A percentile compares a stretch with the other conserved stretches of the same genome.
phyloP scores from a whole-genome alignment of 1,140 invertebrate genomes.

The Atta cephalotes region DNA sequence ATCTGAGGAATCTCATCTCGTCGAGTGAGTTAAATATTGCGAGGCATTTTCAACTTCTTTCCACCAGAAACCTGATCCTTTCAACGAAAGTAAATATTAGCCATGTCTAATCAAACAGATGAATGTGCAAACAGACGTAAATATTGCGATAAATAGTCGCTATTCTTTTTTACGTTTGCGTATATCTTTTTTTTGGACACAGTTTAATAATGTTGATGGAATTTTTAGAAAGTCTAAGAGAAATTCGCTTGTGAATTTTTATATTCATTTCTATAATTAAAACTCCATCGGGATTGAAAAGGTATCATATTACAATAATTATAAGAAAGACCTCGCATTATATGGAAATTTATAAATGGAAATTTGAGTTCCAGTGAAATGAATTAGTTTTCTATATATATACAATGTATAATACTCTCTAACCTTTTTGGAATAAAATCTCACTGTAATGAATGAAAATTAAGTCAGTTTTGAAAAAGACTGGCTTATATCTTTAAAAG shows the following conservation, averaged over 20 bases:
- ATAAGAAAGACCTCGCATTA: too few species aligned
- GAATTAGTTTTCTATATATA: too few species aligned
- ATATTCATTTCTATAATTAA: background rate
- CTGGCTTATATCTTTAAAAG: too few species aligned
- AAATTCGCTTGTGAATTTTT: background rate
- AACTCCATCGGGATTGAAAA: background rate
- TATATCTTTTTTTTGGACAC: background rate
- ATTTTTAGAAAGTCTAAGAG: background rate
- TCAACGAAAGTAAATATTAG: slow-evolving; percentile 42
- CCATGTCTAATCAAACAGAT: slow-evolving; percentile 26
- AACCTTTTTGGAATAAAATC: too few species aligned
- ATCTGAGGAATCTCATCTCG: background rate
- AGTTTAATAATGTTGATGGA: background rate
- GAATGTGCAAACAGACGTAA: slow-evolving; percentile 21
- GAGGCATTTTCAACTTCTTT: slow-evolving; percentile 1
- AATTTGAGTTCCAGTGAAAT: too few species aligned
- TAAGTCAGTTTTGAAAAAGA: too few species aligned
- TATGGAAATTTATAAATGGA: too few species aligned
- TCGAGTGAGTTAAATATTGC: background rate
- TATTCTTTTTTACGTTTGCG: background rate
- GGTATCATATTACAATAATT: too few species aligned
- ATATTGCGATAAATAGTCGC: slow-evolving; percentile 25
- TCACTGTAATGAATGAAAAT: too few species aligned
- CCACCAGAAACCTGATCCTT: background rate
- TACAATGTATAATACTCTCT: too few species aligned